phyloP scores from a whole-genome alignment of 2,113 vertebrate genomes.

The Poicephalus gulielmi region DNA sequence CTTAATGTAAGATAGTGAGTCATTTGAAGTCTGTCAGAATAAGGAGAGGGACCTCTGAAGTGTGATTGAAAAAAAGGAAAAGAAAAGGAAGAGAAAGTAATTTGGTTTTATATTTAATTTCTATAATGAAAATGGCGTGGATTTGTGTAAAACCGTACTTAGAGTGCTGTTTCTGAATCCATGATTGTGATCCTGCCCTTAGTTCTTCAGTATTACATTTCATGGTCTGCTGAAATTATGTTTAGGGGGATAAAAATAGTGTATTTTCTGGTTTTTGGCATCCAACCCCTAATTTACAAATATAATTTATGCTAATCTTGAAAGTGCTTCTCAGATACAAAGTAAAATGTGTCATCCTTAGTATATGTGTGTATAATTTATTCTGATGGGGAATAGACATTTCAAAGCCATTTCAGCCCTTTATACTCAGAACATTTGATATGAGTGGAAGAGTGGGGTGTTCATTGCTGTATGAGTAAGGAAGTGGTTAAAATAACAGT shows the following conservation, averaged over 20 bases:
- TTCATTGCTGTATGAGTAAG: neutral
- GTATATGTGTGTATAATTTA: conserved; percentile 67
- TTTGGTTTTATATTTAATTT: neutral
- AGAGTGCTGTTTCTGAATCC: neutral
- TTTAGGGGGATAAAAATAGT: conserved; percentile 70
- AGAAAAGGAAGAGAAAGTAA: neutral
- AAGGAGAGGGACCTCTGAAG: neutral
- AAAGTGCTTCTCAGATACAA: conserved; percentile 67
- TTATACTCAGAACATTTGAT: conserved; percentile 33
- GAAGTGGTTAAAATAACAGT: conserved; percentile 24
- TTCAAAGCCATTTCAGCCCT: conserved; percentile 58
- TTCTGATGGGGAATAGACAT: conserved; percentile 64
- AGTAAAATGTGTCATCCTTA: conserved; percentile 72
- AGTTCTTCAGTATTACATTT: conserved; percentile 28
- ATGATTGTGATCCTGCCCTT: neutral
- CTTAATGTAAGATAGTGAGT: neutral
- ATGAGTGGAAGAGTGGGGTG: neutral
- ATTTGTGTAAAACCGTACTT: neutral
- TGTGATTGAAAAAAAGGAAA: neutral
- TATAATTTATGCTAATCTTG: conserved; percentile 78
- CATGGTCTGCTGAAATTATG: conserved; percentile 49
- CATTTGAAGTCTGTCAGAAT: neutral
- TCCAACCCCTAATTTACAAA: conserved; percentile 69
- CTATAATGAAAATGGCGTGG: neutral
- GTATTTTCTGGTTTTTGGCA: conserved; percentile 68